Percentiles rank a stretch among this genome's conserved stretches.
Conservation (phyloP, 2,888 invertebrate genomes). For the Agrochola circellaris region DNA sequence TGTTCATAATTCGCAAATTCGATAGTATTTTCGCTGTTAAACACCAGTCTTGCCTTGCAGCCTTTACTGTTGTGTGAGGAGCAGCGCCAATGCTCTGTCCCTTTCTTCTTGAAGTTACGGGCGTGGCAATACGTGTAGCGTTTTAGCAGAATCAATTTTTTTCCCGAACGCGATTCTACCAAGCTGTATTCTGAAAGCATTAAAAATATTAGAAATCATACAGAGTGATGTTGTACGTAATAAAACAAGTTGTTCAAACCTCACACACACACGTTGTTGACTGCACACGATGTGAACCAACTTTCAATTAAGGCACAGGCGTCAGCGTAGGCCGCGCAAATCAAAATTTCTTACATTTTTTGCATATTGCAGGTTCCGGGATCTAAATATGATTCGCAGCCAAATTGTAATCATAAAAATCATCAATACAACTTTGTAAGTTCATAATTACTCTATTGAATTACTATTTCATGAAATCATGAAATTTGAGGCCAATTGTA, state of each 20-base stretch:
- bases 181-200: slow-evolving; percentile 32
- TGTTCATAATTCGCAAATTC: slow-evolving; percentile 33
- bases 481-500: too few species aligned
- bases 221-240: not conserved
- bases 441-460: too few species aligned
- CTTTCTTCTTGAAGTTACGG: slow-evolving; percentile 14
- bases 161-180: slow-evolving; percentile 32
- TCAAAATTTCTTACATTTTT: too few species aligned
- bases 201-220: not conserved
- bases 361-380: too few species aligned
- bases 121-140: slow-evolving; percentile 35
- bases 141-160: slow-evolving; percentile 21
- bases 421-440: too few species aligned
- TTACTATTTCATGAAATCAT: too few species aligned
- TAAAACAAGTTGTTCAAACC: not conserved
- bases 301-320: not conserved
- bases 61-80: slow-evolving; percentile 42
- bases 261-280: not conserved
- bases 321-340: too few species aligned
- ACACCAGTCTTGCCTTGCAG: slow-evolving; percentile 39
- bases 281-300: too few species aligned
- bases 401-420: too few species aligned
- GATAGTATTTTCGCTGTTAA: slow-evolving; percentile 10
- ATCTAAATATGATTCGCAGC: too few species aligned
- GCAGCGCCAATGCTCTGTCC: slow-evolving; percentile 46